These are phyloP conservation scores for Pinctada fucata DNA, from an alignment of 2,888 invertebrate genomes.

Conservation along the genomic window DNA sequence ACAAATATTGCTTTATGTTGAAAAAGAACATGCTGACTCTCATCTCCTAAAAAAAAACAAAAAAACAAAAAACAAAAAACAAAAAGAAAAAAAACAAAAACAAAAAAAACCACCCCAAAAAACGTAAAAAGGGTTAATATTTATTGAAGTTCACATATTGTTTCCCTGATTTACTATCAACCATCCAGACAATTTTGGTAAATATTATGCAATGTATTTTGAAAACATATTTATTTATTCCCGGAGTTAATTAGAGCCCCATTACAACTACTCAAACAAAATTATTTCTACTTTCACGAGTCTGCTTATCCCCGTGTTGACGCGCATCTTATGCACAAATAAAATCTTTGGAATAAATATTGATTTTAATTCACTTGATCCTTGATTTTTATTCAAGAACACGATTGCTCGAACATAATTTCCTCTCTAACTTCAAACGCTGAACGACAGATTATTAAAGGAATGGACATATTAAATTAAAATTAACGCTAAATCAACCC, in stretches of 20 bases:
- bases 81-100: too few relatives aligned
- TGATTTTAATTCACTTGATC: constrained; percentile 3
- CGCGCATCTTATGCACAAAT: neutral
- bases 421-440: constrained; percentile 7
- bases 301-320: neutral
- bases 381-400: neutral
- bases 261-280: neutral
- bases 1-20: too few relatives aligned
- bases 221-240: neutral
- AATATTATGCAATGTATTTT: constrained; percentile 1
- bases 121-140: too few relatives aligned
- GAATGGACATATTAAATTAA: constrained; percentile 12
- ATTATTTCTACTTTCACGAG: neutral
- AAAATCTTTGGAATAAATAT: constrained; percentile 1
- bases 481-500: constrained; percentile 20
- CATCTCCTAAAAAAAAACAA: too few relatives aligned
- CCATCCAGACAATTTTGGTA: neutral
- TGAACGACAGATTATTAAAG: constrained; percentile 5
- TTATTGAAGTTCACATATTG: too few relatives aligned
- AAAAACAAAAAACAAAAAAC: too few relatives aligned
- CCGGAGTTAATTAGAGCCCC: neutral
- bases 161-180: neutral
- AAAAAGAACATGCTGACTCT: too few relatives aligned
- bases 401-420: constrained; percentile 20
- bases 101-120: too few relatives aligned